Evolutionary conservation across 2,113 vertebrate species (phyloP), one percentile per base, ranked within the genome.

Genomic region (Epinephelus fuscoguttatus): DNA sequence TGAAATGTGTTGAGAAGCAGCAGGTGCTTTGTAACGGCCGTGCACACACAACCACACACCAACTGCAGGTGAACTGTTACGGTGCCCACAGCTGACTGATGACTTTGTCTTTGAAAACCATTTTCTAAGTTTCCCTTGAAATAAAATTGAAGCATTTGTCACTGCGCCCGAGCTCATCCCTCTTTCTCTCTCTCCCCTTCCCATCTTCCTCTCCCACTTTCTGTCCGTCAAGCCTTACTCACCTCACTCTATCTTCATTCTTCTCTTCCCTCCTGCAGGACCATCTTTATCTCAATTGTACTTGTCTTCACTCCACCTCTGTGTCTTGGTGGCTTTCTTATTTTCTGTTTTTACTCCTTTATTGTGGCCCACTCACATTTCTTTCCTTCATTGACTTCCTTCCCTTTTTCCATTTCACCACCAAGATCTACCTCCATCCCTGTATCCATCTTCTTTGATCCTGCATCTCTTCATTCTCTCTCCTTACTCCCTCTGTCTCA

Each of bases 81-180:
- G 27, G 6, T 49, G 70, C 45, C 25, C 8, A 53, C 55, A 45
- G 37, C 42, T 49, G 69, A 82, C 30, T 21, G 62, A 76, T 82
- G 67, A 63, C 42, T 64, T 70, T 30, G 63, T 62, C 45, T 82
- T 75, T 67, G 37, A 74, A 60, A 69, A 50, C 30, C 6, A 17
- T 66, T 53, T 82, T 75, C 68, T 11, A 30, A 21, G 14, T 79
- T 55, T 69, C 17, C 52, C 40, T 59, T 42, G 47, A 72, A 77
- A 50, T 56, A 18, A 64, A 80, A 57, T 55, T 18, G 57, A 78
- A 67, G 74, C 61, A 52, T 73, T 68, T 53, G 49, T 74, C 70
- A 50, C 15, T 1, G 5, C 53, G 23, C 2, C 71, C 33, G 61
- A 60, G 62, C 49, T 61, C 37, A 55, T 45, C 15, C 30, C 21